Evolutionary conservation across 2,888 invertebrate species (phyloP).

Genomic region (Athripsodes cinereus): DNA sequence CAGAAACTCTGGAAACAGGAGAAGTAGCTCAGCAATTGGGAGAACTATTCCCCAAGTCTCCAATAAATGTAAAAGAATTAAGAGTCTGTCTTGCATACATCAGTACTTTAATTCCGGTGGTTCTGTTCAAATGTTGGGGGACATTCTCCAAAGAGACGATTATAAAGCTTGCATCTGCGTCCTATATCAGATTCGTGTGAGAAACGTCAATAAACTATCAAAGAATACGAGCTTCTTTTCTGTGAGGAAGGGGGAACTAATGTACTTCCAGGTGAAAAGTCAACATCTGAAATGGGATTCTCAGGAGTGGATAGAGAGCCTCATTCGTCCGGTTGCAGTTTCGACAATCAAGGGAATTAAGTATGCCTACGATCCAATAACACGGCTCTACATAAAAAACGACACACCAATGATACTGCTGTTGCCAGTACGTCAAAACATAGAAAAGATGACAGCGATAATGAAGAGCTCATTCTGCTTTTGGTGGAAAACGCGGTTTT

Average conservation of each 20-base stretch:
- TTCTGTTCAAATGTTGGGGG: constrained; percentile 3
- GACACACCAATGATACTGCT: not conserved
- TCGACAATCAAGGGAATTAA: constrained; percentile 7
- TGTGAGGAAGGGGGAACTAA: constrained; percentile 11
- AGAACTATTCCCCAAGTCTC: constrained; percentile 5
- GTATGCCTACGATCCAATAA: not conserved
- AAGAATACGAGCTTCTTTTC: no score
- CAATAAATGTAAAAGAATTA: constrained; percentile 6
- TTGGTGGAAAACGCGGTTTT: constrained; percentile 25
- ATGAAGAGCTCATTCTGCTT: constrained; percentile 24
- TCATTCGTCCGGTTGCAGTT: constrained; percentile 3
- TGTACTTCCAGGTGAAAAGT: constrained; percentile 6
- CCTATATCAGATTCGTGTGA: constrained; percentile 17
- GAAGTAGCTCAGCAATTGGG: constrained; percentile 5
- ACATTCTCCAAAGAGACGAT: constrained; percentile 9
- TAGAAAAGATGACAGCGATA: constrained; percentile 6
- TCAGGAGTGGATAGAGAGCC: constrained; percentile 3
- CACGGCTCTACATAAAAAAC: not conserved
- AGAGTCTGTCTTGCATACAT: constrained; percentile 9
- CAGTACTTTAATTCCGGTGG: constrained; percentile 10
- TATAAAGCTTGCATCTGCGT: constrained; percentile 19
- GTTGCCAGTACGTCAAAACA: not conserved
- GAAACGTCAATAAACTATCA: not conserved
- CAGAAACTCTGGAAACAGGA: no score
- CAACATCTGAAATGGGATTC: constrained; percentile 10